Base-by-base conservation (phyloP, 2,113 vertebrate genomes). In the Lathamus discolor region DNA sequence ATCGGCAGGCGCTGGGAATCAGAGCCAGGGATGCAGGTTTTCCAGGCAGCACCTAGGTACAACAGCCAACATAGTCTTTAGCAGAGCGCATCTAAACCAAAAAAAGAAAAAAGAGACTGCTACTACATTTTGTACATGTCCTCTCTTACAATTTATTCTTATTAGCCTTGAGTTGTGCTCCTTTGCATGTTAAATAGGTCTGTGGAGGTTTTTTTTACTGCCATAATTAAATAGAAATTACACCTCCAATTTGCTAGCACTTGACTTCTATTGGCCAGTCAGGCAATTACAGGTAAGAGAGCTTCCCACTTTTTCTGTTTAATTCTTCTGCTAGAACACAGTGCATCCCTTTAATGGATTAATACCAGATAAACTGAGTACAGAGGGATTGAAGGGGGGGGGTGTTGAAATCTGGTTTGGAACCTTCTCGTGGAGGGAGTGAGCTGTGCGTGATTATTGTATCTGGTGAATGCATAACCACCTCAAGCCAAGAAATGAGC, bases 211-310 rank as follows among this genome's bases (percentile, higher is more conserved):
- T 94, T 93, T 96, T 94, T 90, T 77, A 94, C 95, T 96, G 85
- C 85, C 62, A 63, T 96, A 95, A 94, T 96, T 97, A 94, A 95
- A 88, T 81, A 88, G 86, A 97, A 97, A 93, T 96, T 95, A 90
- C 80, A 88, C 89, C 86, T 96, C 90, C 92, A 91, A 95, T 96
- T 96, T 96, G 52, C 91, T 66, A 93, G 83, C 90, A 94, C 95
- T 96, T 96, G 95, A 95, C 93, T 97, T 69, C 90, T 94, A 90
- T 94, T 96, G 93, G 95, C 83, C 93, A 97, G 80, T 93, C 93
- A 96, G 88, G 83, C 88, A 95, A 95, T 96, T 97, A 95, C 90
- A 97, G 95, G 96, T 96, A 97, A 96, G 95, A 94, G 73, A 86
- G 92, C 94, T 94, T 95, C 93, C 86, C 69, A 48, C 86, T 95